Evolutionary conservation across 2,113 vertebrate species (phyloP).

Genomic region (Tenebrosternarchus preto): DNA sequence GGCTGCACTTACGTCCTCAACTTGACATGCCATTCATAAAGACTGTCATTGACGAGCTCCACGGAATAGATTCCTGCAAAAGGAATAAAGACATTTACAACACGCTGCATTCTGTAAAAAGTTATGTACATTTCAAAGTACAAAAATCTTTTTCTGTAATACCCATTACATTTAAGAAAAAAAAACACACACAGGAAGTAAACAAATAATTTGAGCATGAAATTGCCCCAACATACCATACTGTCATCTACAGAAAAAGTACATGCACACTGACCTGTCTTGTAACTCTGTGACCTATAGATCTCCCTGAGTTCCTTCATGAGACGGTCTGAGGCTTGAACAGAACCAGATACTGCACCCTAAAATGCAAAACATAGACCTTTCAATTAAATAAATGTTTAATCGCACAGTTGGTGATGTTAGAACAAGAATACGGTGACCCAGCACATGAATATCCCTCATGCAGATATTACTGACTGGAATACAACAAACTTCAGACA

Average conservation of each 20-base stretch:
- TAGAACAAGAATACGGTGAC: not conserved
- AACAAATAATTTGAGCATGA: too few relatives aligned
- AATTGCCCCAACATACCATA: not conserved
- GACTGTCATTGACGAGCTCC: constrained; percentile 95
- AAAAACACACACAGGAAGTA: too few relatives aligned
- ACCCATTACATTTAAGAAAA: too few relatives aligned
- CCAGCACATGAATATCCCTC: too few relatives aligned
- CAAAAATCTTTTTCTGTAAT: too few relatives aligned
- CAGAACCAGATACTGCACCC: constrained; percentile 95
- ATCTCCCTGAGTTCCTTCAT: constrained; percentile 99
- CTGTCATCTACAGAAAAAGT: not conserved
- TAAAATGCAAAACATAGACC: constrained; percentile 59
- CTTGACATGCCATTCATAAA: constrained; percentile 98
- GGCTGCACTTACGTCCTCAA: constrained; percentile 89
- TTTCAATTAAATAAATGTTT: not conserved
- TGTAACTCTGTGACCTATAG: constrained; percentile 97
- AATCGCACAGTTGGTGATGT: not conserved
- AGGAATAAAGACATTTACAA: not conserved
- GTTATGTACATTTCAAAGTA: not conserved
- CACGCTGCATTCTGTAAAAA: not conserved
- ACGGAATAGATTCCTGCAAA: constrained; percentile 93
- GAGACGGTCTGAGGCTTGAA: constrained; percentile 96
- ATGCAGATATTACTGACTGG: too few relatives aligned
- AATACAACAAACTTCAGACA: not conserved
- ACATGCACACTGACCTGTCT: constrained; percentile 79